These are phyloP conservation scores for Macaria liturata DNA, from an alignment of 2,888 invertebrate species.

Conservation along the genomic window DNA sequence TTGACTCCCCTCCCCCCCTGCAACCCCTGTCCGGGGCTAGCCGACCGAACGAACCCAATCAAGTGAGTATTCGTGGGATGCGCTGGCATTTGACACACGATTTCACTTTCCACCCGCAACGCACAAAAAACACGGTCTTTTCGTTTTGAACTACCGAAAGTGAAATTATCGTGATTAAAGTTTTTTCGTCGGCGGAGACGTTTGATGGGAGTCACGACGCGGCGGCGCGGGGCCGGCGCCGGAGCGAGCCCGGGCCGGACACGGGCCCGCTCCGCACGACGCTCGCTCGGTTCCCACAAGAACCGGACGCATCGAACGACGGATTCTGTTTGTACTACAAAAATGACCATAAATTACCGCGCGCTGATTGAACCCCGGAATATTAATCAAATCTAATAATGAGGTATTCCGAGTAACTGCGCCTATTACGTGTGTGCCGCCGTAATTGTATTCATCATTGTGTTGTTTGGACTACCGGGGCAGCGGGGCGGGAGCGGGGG, in stretches of 20 bases:
- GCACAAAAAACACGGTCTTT: constrained; percentile 35
- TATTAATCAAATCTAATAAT: constrained; percentile 36
- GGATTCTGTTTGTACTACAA: constrained; percentile 22
- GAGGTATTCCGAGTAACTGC: constrained; percentile 29
- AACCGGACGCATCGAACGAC: constrained; percentile 18
- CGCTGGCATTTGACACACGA: constrained; percentile 64
- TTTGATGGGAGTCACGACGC: constrained; percentile 26
- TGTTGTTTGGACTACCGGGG: constrained; percentile 31
- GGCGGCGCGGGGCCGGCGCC: constrained; percentile 2
- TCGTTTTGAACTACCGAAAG: constrained; percentile 36
- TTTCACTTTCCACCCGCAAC: constrained; percentile 52
- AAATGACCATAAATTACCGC: constrained; percentile 27
- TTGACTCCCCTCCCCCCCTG: constrained; percentile 35
- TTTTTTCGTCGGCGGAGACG: constrained; percentile 30
- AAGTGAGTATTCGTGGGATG: constrained; percentile 61
- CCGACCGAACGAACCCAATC: constrained; percentile 74
- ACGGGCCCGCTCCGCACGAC: neutral
- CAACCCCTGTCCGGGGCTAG: constrained; percentile 44
- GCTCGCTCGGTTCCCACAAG: constrained; percentile 27
- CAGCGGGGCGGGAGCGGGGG: constrained; percentile 13
- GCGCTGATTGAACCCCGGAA: constrained; percentile 28
- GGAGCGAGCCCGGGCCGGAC: neutral
- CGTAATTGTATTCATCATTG: constrained; percentile 27
- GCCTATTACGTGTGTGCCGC: constrained; percentile 24
- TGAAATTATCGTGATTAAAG: constrained; percentile 34